Evolutionary conservation across 2,797 vertebrate species (phyloP), one percentile per base, ranked within the genome.

Genomic region (Picus viridis): DNA sequence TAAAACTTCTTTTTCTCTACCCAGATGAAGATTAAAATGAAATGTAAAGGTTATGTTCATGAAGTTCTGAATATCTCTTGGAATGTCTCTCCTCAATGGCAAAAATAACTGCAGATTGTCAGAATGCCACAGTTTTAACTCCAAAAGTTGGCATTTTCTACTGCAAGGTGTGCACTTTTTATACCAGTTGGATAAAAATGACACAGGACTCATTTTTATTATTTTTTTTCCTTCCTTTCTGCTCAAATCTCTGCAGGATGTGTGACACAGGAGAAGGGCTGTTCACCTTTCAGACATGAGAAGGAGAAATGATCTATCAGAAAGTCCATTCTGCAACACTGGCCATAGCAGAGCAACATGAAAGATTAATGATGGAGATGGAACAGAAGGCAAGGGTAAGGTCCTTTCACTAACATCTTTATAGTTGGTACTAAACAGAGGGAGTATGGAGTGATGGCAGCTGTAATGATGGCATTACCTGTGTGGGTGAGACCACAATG

Each of bases 251-350:
- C 45, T 93, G 84, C 98, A 99, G 99, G 98, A 99, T 99, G 99
- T 99, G 99, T 98, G 99, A 99, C 97, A 99, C 99, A 51, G 99
- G 99, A 96, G 99, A 99, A 98, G 99, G 99, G 93, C 98, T 99
- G 88, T 99, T 99, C 98, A 99, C 99, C 93, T 99, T 99, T 98
- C 99, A 99, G 97, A 99, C 99, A 56, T 98, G 99, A 95, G 99
- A 99, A 98, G 99, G 99, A 83, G 99, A 99, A 97, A 99, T 99
- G 98, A 99, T 99, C 97, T 99, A 99, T 98, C 99, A 99, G 98
- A 98, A 99, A 96, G 99, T 99, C 86, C 99, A 99, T 97, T 99
- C 99, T 70, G 99, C 99, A 93, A 99, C 99, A 16, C 97, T 99
- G 97, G 99, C 99, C 89, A 99, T 99, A 93, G 99, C 99, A 94